A percentile compares a stretch with the other conserved stretches of the same genome.
Evolutionary conservation across 2,113 vertebrate species (phyloP).

Genomic region (Psephotus haematonotus): DNA sequence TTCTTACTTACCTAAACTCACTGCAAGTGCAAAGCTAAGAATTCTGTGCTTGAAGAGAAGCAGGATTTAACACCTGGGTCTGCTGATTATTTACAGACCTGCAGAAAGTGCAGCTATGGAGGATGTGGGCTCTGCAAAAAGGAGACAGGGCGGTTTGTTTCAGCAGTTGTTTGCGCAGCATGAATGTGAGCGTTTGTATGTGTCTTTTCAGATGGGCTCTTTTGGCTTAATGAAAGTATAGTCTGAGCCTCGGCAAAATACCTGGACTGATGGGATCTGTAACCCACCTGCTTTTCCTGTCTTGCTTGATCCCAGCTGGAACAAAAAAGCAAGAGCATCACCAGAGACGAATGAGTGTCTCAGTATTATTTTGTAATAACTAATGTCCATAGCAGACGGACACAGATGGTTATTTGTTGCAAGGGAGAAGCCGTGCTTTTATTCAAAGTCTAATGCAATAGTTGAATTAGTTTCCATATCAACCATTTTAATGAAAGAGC

Average conservation of each 20-base stretch:
- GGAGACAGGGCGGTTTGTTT: neutral
- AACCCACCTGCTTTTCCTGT: neutral
- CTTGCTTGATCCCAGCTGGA: neutral
- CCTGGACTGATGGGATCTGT: neutral
- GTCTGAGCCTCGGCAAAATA: neutral
- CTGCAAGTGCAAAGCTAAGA: neutral
- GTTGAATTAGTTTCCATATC: neutral
- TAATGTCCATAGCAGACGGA: neutral
- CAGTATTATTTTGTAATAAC: neutral
- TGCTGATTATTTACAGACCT: neutral
- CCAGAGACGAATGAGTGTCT: neutral
- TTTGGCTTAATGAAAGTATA: neutral
- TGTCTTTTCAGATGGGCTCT: neutral
- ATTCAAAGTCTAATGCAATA: neutral
- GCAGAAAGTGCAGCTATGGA: neutral
- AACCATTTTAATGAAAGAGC: neutral
- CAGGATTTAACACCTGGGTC: neutral
- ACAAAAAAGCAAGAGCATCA: neutral
- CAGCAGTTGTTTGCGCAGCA: neutral
- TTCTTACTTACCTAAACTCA: neutral
- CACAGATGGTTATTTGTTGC: neutral
- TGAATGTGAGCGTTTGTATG: accelerated
- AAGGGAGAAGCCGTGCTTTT: neutral
- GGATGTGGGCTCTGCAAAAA: neutral
- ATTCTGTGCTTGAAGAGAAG: neutral